phyloP scores from a whole-genome alignment of 2,797 vertebrate genomes.

The Diplodus puntazzo region DNA sequence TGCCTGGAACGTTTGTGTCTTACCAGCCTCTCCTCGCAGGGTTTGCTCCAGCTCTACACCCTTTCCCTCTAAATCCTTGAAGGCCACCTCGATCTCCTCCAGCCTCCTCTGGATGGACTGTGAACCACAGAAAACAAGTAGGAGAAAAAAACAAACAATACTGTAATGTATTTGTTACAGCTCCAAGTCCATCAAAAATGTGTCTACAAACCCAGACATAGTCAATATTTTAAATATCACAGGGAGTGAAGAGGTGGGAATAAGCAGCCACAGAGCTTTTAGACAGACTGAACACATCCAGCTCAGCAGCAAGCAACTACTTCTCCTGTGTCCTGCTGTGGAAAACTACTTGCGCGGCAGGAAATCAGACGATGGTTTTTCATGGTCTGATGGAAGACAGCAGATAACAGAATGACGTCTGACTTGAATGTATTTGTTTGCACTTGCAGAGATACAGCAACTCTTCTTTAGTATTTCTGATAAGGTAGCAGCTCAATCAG shows the following conservation, averaged over 20 bases:
- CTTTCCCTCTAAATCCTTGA: slow-evolving; percentile 91
- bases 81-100: slow-evolving; percentile 93
- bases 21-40: slow-evolving; percentile 87
- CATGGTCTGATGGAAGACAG: not conserved
- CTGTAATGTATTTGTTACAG: not conserved
- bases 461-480: not conserved
- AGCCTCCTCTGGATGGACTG: slow-evolving; percentile 94
- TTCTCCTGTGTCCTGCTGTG: not conserved
- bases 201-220: not conserved
- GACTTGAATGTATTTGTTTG: not conserved
- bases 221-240: slow-evolving; percentile 1
- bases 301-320: not conserved
- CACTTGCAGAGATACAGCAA: not conserved
- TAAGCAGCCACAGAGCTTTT: not conserved
- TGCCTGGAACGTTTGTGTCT: slow-evolving; percentile 44
- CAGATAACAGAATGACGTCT: not conserved
- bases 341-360: not conserved
- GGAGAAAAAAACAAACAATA: too few relatives aligned
- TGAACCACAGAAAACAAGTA: not conserved
- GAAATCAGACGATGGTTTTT: not conserved
- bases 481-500: not conserved
- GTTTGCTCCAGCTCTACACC: slow-evolving; percentile 88
- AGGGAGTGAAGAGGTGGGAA: not conserved
- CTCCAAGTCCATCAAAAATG: too few relatives aligned
- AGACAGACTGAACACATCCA: not conserved